phyloP scores from a whole-genome alignment of 2,113 vertebrate species.

The Sturnira hondurensis region DNA sequence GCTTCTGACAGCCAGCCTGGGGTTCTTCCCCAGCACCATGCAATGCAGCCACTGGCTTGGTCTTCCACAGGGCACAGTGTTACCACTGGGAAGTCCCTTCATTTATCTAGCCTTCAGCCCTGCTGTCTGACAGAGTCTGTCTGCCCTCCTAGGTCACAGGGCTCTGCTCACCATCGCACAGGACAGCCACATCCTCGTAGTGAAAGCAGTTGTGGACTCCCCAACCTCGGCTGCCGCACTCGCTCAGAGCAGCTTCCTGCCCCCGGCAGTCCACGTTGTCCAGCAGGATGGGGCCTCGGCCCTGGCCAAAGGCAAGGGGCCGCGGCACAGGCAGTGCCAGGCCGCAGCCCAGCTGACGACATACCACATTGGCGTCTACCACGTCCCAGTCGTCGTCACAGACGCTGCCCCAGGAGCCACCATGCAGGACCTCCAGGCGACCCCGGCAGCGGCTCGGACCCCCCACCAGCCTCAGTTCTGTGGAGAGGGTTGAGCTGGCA shows the following conservation, averaged over 20 bases:
- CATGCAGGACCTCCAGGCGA: slow-evolving; percentile 90
- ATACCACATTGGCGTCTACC: slow-evolving; percentile 94
- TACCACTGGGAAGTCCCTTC: neutral
- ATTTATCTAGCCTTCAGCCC: neutral
- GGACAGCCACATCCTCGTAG: slow-evolving; percentile 94
- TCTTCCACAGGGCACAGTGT: neutral
- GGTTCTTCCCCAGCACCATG: neutral
- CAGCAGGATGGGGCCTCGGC: slow-evolving; percentile 88
- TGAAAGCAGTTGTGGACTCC: slow-evolving; percentile 98
- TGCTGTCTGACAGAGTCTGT: neutral
- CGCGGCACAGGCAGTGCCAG: slow-evolving; percentile 83
- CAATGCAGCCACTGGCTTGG: neutral
- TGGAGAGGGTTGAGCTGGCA: slow-evolving; percentile 14
- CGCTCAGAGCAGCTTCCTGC: slow-evolving; percentile 85
- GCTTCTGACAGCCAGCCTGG: neutral
- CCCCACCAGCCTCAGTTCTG: slow-evolving; percentile 89
- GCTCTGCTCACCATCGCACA: slow-evolving; percentile 86
- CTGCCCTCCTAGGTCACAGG: neutral
- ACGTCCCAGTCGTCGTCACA: slow-evolving; percentile 98
- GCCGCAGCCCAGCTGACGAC: slow-evolving; percentile 91
- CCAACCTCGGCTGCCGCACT: slow-evolving; percentile 93
- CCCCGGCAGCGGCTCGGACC: slow-evolving; percentile 90
- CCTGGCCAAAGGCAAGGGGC: slow-evolving; percentile 89
- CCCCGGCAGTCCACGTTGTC: slow-evolving; percentile 97
- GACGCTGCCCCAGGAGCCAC: slow-evolving; percentile 92